phyloP scores from a whole-genome alignment of 2,797 vertebrate genomes.

The Mus caroli region DNA sequence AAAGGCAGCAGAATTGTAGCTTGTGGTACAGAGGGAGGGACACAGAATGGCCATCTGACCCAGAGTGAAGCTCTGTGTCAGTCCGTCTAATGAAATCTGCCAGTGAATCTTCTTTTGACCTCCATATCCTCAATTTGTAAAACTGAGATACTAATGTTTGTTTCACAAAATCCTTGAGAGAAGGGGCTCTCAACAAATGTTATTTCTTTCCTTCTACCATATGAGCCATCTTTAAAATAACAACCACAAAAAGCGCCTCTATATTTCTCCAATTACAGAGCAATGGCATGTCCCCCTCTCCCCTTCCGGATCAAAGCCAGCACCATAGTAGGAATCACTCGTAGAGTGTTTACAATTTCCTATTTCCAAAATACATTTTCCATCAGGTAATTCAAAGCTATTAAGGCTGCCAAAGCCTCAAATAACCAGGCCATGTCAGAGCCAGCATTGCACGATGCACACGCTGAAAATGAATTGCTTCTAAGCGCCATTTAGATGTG shows the following conservation, averaged over 20 bases:
- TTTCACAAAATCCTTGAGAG: neutral
- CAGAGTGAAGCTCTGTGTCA: neutral
- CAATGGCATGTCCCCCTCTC: neutral
- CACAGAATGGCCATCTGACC: no score
- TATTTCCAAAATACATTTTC: constrained; percentile 76
- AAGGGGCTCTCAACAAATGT: constrained; percentile 6
- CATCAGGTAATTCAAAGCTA: constrained; percentile 72
- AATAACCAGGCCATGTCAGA: constrained; percentile 30
- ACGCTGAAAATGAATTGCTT: constrained; percentile 59
- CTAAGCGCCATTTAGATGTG: constrained; percentile 46
- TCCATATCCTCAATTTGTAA: neutral
- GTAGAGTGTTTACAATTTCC: constrained; percentile 64
- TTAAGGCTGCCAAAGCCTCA: constrained; percentile 52
- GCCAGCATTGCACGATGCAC: neutral
- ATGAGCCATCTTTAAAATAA: neutral
- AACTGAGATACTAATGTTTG: neutral
- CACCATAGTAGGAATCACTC: neutral
- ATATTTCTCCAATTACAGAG: neutral
- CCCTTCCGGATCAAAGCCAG: constrained; percentile 42
- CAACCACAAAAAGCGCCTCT: neutral
- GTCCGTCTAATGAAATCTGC: neutral
- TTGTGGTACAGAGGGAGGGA: fast-evolving
- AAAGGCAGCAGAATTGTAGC: neutral
- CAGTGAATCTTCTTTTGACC: neutral
- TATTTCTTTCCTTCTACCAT: constrained; percentile 8